Percentiles rank a stretch among this genome's conserved stretches.
These are phyloP conservation scores for Mormyrops boulengeri DNA, from an alignment of 2,797 vertebrate genomes.

Conservation along the genomic window DNA sequence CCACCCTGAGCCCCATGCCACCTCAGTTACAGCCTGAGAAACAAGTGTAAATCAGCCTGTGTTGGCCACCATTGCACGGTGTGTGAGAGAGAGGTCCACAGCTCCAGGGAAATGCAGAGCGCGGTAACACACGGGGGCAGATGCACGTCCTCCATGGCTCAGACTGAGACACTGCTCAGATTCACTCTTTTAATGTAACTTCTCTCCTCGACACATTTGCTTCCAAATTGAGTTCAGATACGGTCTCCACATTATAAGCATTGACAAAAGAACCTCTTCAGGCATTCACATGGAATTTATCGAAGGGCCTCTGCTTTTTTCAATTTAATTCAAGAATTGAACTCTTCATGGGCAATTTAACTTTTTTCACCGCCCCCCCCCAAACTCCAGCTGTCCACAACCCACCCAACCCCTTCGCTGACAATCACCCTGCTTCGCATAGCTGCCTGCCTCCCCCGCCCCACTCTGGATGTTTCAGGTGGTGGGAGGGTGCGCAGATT, in stretches of 20 bases:
- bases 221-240: conserved; percentile 37
- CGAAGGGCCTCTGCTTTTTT: conserved; percentile 34
- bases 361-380: conserved; percentile 23
- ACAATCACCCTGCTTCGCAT: conserved; percentile 17
- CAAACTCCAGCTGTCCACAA: not conserved
- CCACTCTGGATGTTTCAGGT: not conserved
- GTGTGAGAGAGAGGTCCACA: not conserved
- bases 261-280: conserved; percentile 38
- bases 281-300: conserved; percentile 29
- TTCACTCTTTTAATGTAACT: conserved; percentile 13
- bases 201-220: conserved; percentile 21
- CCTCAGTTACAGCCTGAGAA: not conserved
- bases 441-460: not conserved
- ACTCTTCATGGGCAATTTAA: conserved; percentile 38
- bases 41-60: not conserved
- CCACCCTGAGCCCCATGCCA: not conserved
- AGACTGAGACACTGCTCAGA: not conserved
- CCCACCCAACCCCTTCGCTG: not conserved
- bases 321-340: conserved; percentile 40
- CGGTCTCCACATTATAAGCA: conserved; percentile 34
- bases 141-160: not conserved
- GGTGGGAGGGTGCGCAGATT: not conserved
- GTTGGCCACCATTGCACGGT: no score
- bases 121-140: conserved; percentile 5
- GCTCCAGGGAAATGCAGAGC: not conserved